These are phyloP conservation scores for Lithobates sylvaticus DNA, from an alignment of 2,797 vertebrate species.

Conservation along the genomic window DNA sequence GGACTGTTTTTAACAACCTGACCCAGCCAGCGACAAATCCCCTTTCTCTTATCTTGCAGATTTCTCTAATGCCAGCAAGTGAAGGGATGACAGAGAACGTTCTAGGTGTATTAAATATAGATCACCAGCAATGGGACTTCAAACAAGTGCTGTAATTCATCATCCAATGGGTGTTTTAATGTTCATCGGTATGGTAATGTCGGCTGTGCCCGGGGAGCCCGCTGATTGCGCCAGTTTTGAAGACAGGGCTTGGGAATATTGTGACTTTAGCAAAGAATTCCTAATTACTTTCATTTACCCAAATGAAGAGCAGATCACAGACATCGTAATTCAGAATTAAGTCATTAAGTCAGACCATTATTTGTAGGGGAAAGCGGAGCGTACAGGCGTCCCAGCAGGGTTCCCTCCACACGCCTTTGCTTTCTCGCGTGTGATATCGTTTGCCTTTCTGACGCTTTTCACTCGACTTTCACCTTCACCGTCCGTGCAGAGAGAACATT, in stretches of 20 bases:
- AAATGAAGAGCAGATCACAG: slow-evolving; percentile 32
- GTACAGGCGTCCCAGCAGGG: slow-evolving; percentile 11
- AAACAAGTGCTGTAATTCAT: neutral
- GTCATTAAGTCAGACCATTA: slow-evolving; percentile 16
- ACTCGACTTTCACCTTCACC: neutral
- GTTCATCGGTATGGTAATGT: slow-evolving; percentile 22
- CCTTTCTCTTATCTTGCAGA: neutral
- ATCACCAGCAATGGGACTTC: slow-evolving; percentile 32
- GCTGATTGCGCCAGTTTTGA: neutral
- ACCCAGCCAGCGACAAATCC: neutral
- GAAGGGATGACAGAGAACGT: neutral
- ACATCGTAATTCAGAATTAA: slow-evolving; percentile 46
- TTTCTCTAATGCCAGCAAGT: neutral
- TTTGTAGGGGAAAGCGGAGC: neutral
- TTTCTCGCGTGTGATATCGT: too few species aligned
- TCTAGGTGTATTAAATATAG: slow-evolving; percentile 42
- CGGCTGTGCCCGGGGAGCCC: neutral
- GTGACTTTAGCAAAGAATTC: slow-evolving; percentile 2
- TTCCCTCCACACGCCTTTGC: neutral
- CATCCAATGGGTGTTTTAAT: slow-evolving; percentile 25
- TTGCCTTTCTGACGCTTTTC: neutral
- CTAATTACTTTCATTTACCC: slow-evolving; percentile 48
- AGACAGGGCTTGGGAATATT: slow-evolving; percentile 6
- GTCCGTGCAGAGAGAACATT: too few species aligned
- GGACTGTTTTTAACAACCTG: too few species aligned